Conservation (phyloP, 2,888 invertebrate species). For the Acrobasis suavella region DNA sequence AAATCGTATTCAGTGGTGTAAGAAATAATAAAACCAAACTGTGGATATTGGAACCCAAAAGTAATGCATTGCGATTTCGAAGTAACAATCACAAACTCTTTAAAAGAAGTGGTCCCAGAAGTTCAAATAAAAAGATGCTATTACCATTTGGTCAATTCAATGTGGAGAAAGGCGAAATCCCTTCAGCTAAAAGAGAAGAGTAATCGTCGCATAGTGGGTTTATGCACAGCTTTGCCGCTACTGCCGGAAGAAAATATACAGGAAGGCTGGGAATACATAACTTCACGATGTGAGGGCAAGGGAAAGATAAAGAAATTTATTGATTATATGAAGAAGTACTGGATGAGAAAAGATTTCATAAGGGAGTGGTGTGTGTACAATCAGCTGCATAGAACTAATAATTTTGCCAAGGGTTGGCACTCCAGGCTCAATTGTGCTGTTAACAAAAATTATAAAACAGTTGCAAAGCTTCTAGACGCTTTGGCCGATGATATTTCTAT, state of each 20-base stretch:
- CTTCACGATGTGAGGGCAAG: background rate
- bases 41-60: too few relatives aligned
- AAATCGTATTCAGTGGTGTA: too few relatives aligned
- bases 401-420: constrained; percentile 5
- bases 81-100: too few relatives aligned
- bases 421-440: background rate
- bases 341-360: constrained; percentile 3
- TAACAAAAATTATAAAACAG: background rate
- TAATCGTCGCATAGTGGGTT: constrained; percentile 3
- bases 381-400: constrained; percentile 2
- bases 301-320: constrained; percentile 1
- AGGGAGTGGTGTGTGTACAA: constrained; percentile 1
- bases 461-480: too few relatives aligned
- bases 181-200: background rate
- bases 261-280: background rate
- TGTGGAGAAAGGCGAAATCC: constrained; percentile 17
- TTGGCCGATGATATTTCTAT: too few relatives aligned
- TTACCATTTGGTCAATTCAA: too few relatives aligned
- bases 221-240: constrained; percentile 2
- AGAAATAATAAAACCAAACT: too few relatives aligned
- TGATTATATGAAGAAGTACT: background rate
- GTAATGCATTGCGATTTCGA: too few relatives aligned
- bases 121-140: too few relatives aligned
- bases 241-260: constrained; percentile 3
- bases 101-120: too few relatives aligned